A percentile compares a stretch with the other conserved stretches of the same genome.
These are phyloP conservation scores for Podarcis cretensis DNA, from an alignment of 2,113 vertebrate species.

Conservation along the genomic window DNA sequence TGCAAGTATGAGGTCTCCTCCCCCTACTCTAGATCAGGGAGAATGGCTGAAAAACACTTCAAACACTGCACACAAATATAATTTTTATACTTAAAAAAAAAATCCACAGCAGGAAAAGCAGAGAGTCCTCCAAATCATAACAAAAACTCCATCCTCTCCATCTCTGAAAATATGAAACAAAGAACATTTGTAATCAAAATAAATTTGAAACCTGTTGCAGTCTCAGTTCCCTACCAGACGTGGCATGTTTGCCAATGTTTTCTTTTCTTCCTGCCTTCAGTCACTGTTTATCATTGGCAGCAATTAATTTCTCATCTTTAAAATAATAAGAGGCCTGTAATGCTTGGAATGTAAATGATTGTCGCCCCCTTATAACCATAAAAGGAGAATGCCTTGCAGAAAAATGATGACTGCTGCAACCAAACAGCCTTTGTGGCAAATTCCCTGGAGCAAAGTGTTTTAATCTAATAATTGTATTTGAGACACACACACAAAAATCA, in stretches of 20 bases:
- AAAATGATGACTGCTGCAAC: constrained; percentile 28
- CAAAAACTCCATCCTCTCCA: background rate
- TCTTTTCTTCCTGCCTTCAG: background rate
- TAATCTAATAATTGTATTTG: constrained; percentile 33
- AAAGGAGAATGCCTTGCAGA: constrained; percentile 12
- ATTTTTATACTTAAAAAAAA: background rate
- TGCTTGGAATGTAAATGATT: constrained; percentile 31
- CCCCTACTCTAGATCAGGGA: background rate
- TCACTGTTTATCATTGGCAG: constrained; percentile 1
- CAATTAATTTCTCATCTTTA: constrained; percentile 57
- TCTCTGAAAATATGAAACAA: background rate
- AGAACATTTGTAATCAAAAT: background rate
- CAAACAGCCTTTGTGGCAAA: constrained; percentile 10
- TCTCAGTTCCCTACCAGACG: constrained; percentile 25
- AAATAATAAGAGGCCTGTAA: constrained; percentile 36
- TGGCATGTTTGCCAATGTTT: background rate
- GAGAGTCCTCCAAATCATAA: background rate
- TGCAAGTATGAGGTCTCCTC: too few relatives aligned
- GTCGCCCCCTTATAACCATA: constrained; percentile 3
- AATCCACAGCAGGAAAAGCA: background rate
- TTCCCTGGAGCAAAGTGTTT: constrained; percentile 8
- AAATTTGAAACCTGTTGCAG: background rate
- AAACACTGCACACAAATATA: too few relatives aligned
- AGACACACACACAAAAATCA: background rate
- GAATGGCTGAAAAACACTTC: background rate